Evolutionary conservation across 2,888 invertebrate species (phyloP), one percentile per base, ranked within the genome.

Genomic region (Lasioglossum figueresi): DNA sequence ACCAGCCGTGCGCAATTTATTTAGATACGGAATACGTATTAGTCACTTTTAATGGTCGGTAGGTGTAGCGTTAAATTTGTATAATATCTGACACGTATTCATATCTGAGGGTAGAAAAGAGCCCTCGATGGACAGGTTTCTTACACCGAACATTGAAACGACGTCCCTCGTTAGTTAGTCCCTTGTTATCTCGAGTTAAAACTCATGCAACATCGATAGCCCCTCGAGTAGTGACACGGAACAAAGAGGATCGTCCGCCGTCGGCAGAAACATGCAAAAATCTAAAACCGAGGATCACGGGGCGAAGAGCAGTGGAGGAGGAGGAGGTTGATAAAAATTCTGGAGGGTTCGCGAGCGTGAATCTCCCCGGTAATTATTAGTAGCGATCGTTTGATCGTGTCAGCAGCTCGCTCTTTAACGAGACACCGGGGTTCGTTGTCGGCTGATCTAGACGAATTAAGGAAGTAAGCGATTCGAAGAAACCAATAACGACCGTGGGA

Each of bases 401-500:
- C 68, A 56, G 56, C 34, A 16, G 72, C 68, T 79, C 66, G 80
- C 77, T 78, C 85, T 88, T 86, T 88, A 90, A 90, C 84, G 85
- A 87, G 89, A 88, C 85, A 88, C 73, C 86, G 73, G 81, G 76
- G 82, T 68, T 76, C 45, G 80, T 88, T 76, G 81, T 80, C 87
- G 88, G 80, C 73, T 81, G 90, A 88, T 90, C 85, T 78, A 63
- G 63, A 70, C 80, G 87, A 89, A 90, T 90, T 87, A 89, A 85
- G 85, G 85, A 86, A 86, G 86, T 88, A 85, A 90, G 90, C 89
- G 89, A 89, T 89, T 88, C 82, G 89, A 84, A 86, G 90, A 86
- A 90, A 90, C 89, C 90, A 88, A 89, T 90, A 90, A 90, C 82
- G 85, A 82, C 75, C 27, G 31, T 63, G 74, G 74, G 83, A 79